Conservation (phyloP, 2,888 invertebrate genomes). For the Apeira syringaria region DNA sequence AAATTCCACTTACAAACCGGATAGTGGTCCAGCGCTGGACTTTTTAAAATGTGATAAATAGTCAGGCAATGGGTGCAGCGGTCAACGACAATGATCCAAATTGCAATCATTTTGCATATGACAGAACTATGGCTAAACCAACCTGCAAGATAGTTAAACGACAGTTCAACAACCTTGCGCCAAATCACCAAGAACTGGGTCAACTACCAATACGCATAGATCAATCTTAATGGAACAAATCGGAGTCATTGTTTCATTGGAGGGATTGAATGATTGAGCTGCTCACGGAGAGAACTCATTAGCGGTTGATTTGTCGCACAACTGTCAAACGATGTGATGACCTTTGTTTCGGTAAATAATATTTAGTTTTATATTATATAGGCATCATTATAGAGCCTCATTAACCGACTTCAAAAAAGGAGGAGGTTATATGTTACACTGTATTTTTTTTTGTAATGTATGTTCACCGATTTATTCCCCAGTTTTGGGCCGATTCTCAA, state of each 20-base stretch:
- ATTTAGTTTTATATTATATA: no score
- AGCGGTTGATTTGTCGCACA: constrained; percentile 7
- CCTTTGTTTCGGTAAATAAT: constrained; percentile 1
- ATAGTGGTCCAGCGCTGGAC: no score
- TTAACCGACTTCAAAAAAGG: no score
- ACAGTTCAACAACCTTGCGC: constrained; percentile 31
- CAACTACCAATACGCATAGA: constrained; percentile 26
- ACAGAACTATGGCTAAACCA: constrained; percentile 6
- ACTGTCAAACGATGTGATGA: constrained; percentile 7
- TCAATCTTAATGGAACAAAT: constrained; percentile 27
- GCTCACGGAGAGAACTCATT: constrained; percentile 9
- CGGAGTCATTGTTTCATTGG: constrained; percentile 25
- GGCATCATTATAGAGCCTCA: no score
- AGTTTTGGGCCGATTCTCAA: no score
- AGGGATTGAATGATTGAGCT: constrained; percentile 18
- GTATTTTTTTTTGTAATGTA: no score
- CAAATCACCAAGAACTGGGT: constrained; percentile 33
- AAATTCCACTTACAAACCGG: no score
- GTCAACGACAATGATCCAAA: no score
- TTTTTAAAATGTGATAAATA: no score
- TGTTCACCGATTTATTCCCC: no score
- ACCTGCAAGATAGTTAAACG: constrained; percentile 19
- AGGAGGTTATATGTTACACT: no score
- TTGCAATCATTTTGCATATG: constrained; percentile 3
- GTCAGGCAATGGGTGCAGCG: no score